Percentiles rank a stretch among this genome's conserved stretches.
Conservation (phyloP, 2,113 vertebrate species). For the Meles meles region DNA sequence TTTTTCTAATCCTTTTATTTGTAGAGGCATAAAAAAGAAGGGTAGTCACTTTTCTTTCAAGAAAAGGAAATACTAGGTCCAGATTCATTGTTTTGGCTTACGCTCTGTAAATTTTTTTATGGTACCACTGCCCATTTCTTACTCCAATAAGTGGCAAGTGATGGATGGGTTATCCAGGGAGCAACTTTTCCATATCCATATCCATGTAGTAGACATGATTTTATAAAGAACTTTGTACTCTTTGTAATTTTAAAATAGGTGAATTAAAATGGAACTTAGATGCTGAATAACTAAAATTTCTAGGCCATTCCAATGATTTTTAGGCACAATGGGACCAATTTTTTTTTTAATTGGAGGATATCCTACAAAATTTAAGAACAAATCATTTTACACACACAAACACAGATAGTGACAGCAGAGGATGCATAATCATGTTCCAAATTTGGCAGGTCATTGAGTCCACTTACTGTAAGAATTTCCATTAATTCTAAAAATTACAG, state of each 20-base stretch:
- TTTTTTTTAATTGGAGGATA: background rate
- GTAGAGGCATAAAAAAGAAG: background rate
- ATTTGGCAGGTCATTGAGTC: background rate
- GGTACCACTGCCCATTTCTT: background rate
- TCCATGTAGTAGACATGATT: background rate
- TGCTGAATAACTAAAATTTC: slow-evolving; percentile 7
- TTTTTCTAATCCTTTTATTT: background rate
- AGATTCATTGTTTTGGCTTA: background rate
- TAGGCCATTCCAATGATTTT: background rate
- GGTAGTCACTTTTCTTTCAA: background rate
- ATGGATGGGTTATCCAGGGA: background rate
- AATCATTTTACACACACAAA: background rate
- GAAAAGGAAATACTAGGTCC: background rate
- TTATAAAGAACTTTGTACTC: background rate
- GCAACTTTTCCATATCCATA: background rate
- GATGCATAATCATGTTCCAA: background rate
- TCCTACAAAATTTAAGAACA: background rate
- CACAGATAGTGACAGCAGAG: background rate
- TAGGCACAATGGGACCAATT: background rate
- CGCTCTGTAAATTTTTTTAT: background rate
- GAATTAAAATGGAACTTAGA: background rate
- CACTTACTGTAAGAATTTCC: background rate
- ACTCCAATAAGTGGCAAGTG: background rate
- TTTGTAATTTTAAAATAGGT: background rate
- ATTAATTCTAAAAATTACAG: background rate